Evolutionary conservation across 2,888 invertebrate genomes (phyloP), one percentile per base, ranked within the genome.

Genomic region (Erpobdella octoculata): DNA sequence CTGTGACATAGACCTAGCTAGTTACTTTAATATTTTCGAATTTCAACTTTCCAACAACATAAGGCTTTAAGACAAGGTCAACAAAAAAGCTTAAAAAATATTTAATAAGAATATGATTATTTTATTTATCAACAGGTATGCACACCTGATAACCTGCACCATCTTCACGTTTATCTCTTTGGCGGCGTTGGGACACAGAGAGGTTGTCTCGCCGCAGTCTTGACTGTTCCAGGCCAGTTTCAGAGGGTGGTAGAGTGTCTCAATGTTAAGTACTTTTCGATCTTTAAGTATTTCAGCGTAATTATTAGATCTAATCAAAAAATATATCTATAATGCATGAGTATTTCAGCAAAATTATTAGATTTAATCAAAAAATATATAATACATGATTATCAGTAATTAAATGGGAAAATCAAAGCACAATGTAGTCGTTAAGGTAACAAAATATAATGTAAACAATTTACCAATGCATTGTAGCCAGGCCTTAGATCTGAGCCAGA

Each of bases 381-480:
- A 28, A 18, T 8, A 58, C 12, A 21, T 28, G 33, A 62, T 8
- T 31, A 1, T 62, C 21, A 53, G 6, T 53, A n/a, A n/a, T n/a
- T n/a, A 15, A 41, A 41, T 15, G n/a, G n/a, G n/a, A 41, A 41
- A 41, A 41, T 41, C 12, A n/a, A 41, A 41, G n/a, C 46, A 41
- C 46, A 15, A n/a, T 12, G n/a, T 12, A 41, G 46, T n/a, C 46
- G n/a, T 41, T n/a, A 41, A 41, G n/a, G 46, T 41, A 41, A 41
- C n/a, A 41, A n/a, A 41, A 41, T n/a, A 41, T 41, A 12, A 12
- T 41, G 12, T n/a, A 12, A 41, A 41, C n/a, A 9, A 46, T 48
- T 5, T n/a, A 77, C 77, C 77, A 58, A 75, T 70, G 62, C 71
- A 72, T 58, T 74, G 75, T 36, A 76, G 74, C 77, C 77, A 77